A percentile compares a stretch with the other conserved stretches of the same genome.
Evolutionary conservation across 2,888 invertebrate genomes (phyloP).

Genomic region (Hipparchia sbordonii): DNA sequence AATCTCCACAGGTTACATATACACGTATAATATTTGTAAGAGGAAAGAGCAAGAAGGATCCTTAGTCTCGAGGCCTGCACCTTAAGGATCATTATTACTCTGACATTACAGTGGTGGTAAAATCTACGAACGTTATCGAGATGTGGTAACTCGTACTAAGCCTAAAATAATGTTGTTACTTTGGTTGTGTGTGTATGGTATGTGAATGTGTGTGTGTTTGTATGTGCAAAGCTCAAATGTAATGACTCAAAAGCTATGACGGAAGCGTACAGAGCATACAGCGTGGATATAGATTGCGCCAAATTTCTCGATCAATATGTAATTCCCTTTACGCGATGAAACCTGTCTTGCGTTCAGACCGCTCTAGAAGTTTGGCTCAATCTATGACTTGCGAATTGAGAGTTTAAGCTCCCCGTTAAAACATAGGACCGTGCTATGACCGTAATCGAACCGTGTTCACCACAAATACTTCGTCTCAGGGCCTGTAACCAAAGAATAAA

Average conservation of each 20-base stretch:
- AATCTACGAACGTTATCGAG: too few species aligned
- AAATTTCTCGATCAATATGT: background rate
- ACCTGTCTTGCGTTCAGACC: background rate
- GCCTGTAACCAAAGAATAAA: too few species aligned
- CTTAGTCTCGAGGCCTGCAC: too few species aligned
- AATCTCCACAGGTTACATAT: too few species aligned
- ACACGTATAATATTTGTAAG: too few species aligned
- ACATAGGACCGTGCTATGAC: constrained; percentile 13
- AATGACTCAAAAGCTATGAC: constrained; percentile 38
- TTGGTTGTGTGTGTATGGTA: background rate
- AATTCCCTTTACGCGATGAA: background rate
- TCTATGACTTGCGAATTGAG: background rate
- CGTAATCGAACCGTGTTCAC: background rate
- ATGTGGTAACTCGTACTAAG: background rate
- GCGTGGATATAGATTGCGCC: constrained; percentile 12
- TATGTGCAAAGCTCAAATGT: constrained; percentile 12
- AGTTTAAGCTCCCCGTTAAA: background rate
- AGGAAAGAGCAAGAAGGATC: too few species aligned
- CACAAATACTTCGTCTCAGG: too few species aligned
- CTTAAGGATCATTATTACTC: too few species aligned
- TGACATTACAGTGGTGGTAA: too few species aligned
- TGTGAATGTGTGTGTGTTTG: background rate
- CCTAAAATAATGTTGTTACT: background rate
- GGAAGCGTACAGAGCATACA: constrained; percentile 30
- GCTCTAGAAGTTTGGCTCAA: background rate